Evolutionary conservation across 1,140 invertebrate species (phyloP).

Genomic region (Ruditapes philippinarum): DNA sequence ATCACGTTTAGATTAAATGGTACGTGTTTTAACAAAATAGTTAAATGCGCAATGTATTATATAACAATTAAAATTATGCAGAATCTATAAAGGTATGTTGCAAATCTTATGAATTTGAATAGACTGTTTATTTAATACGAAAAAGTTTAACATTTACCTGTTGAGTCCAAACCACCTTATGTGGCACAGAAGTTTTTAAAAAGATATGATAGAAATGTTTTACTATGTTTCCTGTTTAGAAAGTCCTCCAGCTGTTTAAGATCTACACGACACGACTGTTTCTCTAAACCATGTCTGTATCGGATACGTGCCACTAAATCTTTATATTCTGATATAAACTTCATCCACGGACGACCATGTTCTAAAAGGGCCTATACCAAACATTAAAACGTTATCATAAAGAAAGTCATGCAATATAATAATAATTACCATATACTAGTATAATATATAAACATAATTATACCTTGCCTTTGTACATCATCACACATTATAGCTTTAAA

Average conservation of each 20-base stretch:
- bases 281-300: constrained; percentile 70
- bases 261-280: constrained; percentile 64
- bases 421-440: background rate
- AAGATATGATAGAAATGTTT: too few species aligned
- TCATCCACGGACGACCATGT: constrained; percentile 74
- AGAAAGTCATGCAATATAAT: background rate
- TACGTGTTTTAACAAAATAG: too few species aligned
- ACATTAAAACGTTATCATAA: background rate
- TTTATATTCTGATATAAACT: constrained; percentile 74
- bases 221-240: constrained; percentile 77
- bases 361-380: constrained; percentile 73
- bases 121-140: too few species aligned
- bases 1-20: too few species aligned
- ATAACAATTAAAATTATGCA: too few species aligned
- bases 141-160: too few species aligned
- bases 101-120: too few species aligned
- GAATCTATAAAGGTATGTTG: too few species aligned
- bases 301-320: constrained; percentile 75
- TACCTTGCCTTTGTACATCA: background rate
- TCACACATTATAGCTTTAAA: background rate
- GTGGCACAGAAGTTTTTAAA: too few species aligned
- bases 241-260: constrained; percentile 73
- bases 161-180: too few species aligned
- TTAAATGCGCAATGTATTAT: too few species aligned
- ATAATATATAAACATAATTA: background rate